Evolutionary conservation across 2,888 invertebrate species (phyloP), one percentile per base, ranked within the genome.

Genomic region (Dione vanillae): DNA sequence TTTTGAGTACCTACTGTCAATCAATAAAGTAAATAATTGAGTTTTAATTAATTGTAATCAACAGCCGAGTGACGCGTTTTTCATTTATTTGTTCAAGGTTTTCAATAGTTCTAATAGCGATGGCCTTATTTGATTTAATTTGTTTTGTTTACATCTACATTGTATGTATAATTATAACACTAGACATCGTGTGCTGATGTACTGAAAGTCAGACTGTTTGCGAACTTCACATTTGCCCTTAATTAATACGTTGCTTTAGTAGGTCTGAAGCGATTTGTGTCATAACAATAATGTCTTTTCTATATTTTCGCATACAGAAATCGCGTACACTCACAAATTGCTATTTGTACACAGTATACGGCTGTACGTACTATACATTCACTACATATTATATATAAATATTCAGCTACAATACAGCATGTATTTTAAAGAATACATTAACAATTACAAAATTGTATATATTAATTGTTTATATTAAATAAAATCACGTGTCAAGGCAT

Each of bases 31-130:
- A 70, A 70, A 68, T 74, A 73, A 74, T 73, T 65, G 69, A 52
- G 67, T 73, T 73, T 74, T 73, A 67, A 74, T 68, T 70, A 72
- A 71, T 54, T 47, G 27, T 58, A 67, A 67, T 65, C 51, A 59
- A 62, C 45, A 20, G 19, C 11, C 6, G 49, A 19, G 47, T 67
- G 56, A 67, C 56, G 56, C 49, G 16, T 62, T 49, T 62, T 67
- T 70, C 41, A 67, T 59, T 67, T 70, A 54, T 59, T 54, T 70
- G 61, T 67, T 61, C 65, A 59, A 72, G 70, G 66, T 12, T 43
- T 70, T 66, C 45, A 43, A 27, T 62, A 16, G 35, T 49, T 47
- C 40, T 20, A 54, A 61, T 61, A 61, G 45, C 12, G 8, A 11
- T 35, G 40, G 54, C 56, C 40, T 19, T 47, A 54, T 62, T 54